Percentiles rank a stretch among this genome's conserved stretches.
Conservation (phyloP, 2,888 invertebrate species). For the Tipula unca region DNA sequence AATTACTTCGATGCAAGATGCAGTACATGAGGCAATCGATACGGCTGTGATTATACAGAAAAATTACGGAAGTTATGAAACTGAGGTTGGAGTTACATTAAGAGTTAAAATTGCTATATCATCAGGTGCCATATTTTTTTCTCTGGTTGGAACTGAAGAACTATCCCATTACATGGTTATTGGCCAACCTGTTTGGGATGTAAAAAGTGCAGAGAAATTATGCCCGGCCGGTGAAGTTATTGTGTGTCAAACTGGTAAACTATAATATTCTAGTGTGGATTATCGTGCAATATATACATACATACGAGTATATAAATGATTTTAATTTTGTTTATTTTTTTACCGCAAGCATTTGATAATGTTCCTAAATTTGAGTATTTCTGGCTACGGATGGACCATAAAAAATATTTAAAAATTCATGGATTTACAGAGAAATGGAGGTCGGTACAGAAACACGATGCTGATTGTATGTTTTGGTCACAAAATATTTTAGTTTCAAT, state of each 20-base stretch:
- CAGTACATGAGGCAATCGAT: constrained; percentile 55
- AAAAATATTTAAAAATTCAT: constrained; percentile 45
- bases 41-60: constrained; percentile 59
- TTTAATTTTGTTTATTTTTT: background rate
- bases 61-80: constrained; percentile 51
- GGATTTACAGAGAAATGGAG: constrained; percentile 43
- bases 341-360: constrained; percentile 47
- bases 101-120: constrained; percentile 56
- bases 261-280: background rate
- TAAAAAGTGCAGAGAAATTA: constrained; percentile 45
- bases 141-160: constrained; percentile 46
- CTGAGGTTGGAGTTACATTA: constrained; percentile 50
- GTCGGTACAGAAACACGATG: constrained; percentile 22
- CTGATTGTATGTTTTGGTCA: background rate
- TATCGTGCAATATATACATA: background rate
- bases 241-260: constrained; percentile 31
- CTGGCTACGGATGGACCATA: constrained; percentile 47
- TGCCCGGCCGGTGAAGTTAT: constrained; percentile 53
- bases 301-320: background rate
- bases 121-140: constrained; percentile 50
- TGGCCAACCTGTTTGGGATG: constrained; percentile 55
- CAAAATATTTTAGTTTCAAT: too few relatives aligned
- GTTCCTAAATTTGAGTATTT: constrained; percentile 52
- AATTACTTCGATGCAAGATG: constrained; percentile 48
- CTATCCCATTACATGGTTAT: constrained; percentile 51